A percentile compares a stretch with the other conserved stretches of the same genome.
phyloP scores from a whole-genome alignment of 1,140 invertebrate genomes.

The Drosophila nebulosa region DNA sequence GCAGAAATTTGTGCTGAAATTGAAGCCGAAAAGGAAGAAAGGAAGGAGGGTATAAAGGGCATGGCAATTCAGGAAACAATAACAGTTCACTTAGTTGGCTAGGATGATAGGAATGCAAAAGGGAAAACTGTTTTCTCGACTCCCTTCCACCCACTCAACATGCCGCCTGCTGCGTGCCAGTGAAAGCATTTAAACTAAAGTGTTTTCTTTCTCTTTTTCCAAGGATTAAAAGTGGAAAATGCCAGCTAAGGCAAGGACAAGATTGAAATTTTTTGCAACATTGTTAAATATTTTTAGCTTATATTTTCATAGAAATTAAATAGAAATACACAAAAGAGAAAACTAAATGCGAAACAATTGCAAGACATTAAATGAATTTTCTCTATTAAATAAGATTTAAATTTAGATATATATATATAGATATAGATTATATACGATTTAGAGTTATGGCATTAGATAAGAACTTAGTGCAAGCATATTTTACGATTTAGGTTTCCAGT shows the following conservation, averaged over 20 bases:
- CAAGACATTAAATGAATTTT: constrained; percentile 5
- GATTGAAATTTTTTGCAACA: background rate
- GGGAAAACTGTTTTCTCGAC: background rate
- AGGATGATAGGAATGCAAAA: constrained; percentile 1
- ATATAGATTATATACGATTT: constrained; percentile 16
- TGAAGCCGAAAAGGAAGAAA: background rate
- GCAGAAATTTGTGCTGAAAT: background rate
- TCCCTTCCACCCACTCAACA: too few relatives aligned
- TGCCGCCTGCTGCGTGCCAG: background rate
- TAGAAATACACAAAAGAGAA: constrained; percentile 19
- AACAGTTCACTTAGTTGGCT: constrained; percentile 6
- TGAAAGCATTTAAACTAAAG: background rate
- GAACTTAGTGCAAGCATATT: constrained; percentile 31
- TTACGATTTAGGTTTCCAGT: constrained; percentile 36
- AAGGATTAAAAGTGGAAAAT: constrained; percentile 11
- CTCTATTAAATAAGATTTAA: background rate
- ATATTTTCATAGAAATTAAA: constrained; percentile 50
- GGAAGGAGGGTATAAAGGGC: too few relatives aligned
- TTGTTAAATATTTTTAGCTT: constrained; percentile 44
- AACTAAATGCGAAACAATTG: constrained; percentile 13
- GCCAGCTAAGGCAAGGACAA: constrained; percentile 9
- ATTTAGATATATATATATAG: constrained; percentile 15
- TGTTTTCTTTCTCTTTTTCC: background rate
- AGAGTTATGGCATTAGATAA: constrained; percentile 20
- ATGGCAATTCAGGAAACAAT: constrained; percentile 1